Base-by-base conservation (phyloP, 2,797 vertebrate genomes). In the Clarias laeviceps region DNA sequence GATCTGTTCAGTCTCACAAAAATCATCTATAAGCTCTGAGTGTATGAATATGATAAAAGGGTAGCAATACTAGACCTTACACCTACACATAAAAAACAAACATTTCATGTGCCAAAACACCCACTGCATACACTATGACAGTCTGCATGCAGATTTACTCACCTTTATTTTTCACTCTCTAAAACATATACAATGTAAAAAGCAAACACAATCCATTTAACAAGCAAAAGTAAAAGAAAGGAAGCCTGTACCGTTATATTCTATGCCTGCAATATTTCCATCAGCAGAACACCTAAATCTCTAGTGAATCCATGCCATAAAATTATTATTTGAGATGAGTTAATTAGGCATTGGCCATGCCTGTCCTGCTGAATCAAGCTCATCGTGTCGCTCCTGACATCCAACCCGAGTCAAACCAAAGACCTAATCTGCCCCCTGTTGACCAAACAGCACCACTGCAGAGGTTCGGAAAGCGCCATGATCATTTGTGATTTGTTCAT, bases 1-100 rank as follows among this genome's bases (percentile, higher is more conserved):
- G 87, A 73, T 76, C 27, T 65, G 80, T 83, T 59, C 87, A 87
- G 69, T 89, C 84, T 92, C 87, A 72, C 85, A 81, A 87, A 88
- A 50, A 86, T 54, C 64, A 87, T 83, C 88, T 83, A 82, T 62
- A 62, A 79, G 81, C 70, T 84, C 59, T 66, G 5, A 0, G 32
- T 88, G 86, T 88, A 64, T 59, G 85, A 85, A 77, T 45, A 83
- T 83, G 74, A 83, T 45, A 57, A 85, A 86, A 69, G 81, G 80
- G 80, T 82, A 85, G 80, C 69, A 29, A 77, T 70, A 59, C 65
- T 54, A 54, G 66, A 82, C 79, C 64, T 37, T 32, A 82, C 20
- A 68, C 76, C 82, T 65, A 80, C 61, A 89, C 74, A 84, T 65
- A 85, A 66, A 84, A 78, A 74, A 85, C 64, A n/a, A 59, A 81